These are phyloP conservation scores for Lota lota DNA, from an alignment of 2,113 vertebrate species.

Conservation along the genomic window DNA sequence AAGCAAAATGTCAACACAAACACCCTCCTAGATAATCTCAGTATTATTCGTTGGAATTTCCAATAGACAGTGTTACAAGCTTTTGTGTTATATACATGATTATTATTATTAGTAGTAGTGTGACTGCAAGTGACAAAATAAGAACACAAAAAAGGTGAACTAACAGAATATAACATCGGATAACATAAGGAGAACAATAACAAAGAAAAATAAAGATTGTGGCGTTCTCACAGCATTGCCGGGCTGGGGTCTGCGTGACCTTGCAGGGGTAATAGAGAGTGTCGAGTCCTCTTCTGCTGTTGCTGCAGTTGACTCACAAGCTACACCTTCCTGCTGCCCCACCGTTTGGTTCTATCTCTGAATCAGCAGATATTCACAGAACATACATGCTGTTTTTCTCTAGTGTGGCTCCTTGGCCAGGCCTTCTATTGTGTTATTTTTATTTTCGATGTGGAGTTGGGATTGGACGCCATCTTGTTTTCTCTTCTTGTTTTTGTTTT, in stretches of 20 bases:
- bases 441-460: slow-evolving; percentile 35
- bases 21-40: too few relatives aligned
- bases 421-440: slow-evolving; percentile 13
- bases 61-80: too few relatives aligned
- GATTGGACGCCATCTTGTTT: slow-evolving; percentile 17
- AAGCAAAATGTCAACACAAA: too few relatives aligned
- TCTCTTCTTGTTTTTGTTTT: not conserved
- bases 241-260: not conserved
- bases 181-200: too few relatives aligned
- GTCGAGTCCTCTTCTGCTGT: slow-evolving; percentile 6
- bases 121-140: too few relatives aligned
- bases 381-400: slow-evolving; percentile 16
- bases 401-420: slow-evolving; percentile 12
- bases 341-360: slow-evolving; percentile 20
- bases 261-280: slow-evolving; percentile 3
- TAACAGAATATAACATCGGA: too few relatives aligned
- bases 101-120: too few relatives aligned
- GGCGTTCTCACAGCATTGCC: slow-evolving; percentile 8
- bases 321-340: slow-evolving; percentile 13
- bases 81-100: too few relatives aligned
- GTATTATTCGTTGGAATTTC: too few relatives aligned
- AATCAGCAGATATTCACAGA: slow-evolving; percentile 28
- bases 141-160: too few relatives aligned
- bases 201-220: too few relatives aligned
- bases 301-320: slow-evolving; percentile 11